A percentile compares a stretch with the other conserved stretches of the same genome.
These are phyloP conservation scores for Piprites chloris DNA, from an alignment of 2,113 vertebrate genomes.

Conservation along the genomic window DNA sequence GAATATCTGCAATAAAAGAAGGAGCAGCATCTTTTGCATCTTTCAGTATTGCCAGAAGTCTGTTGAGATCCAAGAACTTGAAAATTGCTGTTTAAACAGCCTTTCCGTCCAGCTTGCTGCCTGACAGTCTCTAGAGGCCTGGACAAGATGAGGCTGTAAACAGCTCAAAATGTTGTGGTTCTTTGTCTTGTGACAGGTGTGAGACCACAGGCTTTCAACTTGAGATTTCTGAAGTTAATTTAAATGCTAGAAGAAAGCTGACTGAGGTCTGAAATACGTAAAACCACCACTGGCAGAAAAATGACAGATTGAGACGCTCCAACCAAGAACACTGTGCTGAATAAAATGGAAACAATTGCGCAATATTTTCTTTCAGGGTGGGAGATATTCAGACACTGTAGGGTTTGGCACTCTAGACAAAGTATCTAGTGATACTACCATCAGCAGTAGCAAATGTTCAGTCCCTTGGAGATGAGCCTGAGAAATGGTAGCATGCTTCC, in stretches of 20 bases:
- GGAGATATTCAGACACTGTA: neutral
- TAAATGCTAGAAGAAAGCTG: slow-evolving; percentile 2
- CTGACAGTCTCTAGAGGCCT: neutral
- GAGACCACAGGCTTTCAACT: neutral
- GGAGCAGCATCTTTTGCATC: neutral
- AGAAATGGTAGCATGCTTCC: neutral
- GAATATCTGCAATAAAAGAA: neutral
- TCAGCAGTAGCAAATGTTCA: neutral
- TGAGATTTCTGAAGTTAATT: neutral
- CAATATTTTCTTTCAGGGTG: neutral
- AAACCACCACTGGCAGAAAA: neutral
- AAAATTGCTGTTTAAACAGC: slow-evolving; percentile 8
- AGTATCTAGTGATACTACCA: neutral
- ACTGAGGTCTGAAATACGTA: neutral
- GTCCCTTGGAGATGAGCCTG: neutral
- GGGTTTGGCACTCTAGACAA: neutral
- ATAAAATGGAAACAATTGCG: neutral
- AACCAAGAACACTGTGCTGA: neutral
- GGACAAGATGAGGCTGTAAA: neutral
- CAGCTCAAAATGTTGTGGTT: neutral
- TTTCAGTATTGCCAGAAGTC: neutral
- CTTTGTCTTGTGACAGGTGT: neutral
- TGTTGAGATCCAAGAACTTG: slow-evolving; percentile 4
- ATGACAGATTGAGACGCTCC: neutral
- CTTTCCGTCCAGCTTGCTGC: neutral